phyloP scores from a whole-genome alignment of 1,140 invertebrate species.

The Drosophila ficusphila region DNA sequence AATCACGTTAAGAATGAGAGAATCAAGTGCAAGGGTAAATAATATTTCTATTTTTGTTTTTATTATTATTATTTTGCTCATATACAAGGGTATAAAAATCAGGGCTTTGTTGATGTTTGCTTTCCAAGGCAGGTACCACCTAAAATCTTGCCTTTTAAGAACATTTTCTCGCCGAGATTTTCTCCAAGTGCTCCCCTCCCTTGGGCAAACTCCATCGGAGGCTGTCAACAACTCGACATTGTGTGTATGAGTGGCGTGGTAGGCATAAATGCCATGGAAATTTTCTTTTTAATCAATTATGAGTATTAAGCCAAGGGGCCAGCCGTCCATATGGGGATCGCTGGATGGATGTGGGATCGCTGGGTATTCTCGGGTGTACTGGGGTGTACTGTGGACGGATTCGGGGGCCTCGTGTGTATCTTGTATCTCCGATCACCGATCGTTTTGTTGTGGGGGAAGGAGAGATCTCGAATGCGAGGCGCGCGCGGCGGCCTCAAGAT shows the following conservation, averaged over 20 bases:
- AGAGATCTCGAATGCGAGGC: slow-evolving; percentile 36
- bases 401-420: slow-evolving; percentile 4
- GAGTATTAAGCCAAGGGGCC: slow-evolving; percentile 74
- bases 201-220: slow-evolving; percentile 13
- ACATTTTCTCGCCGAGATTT: too few species aligned
- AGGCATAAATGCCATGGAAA: slow-evolving; percentile 82
- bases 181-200: slow-evolving; percentile 6
- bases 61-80: neutral
- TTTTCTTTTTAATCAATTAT: slow-evolving; percentile 84
- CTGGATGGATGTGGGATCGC: slow-evolving; percentile 11
- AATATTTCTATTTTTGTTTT: too few species aligned
- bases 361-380: too few species aligned
- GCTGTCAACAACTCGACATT: slow-evolving; percentile 80
- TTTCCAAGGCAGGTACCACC: too few species aligned
- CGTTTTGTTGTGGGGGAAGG: slow-evolving; percentile 26
- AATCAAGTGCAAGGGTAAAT: neutral
- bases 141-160: too few species aligned
- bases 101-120: too few species aligned
- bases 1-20: too few species aligned
- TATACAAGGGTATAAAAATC: too few species aligned
- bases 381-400: neutral
- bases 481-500: slow-evolving; percentile 52
- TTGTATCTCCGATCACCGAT: slow-evolving; percentile 39
- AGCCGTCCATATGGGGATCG: slow-evolving; percentile 18
- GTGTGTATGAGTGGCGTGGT: slow-evolving; percentile 78